These are phyloP conservation scores for Noctua comes DNA, from an alignment of 2,888 invertebrate genomes.

Conservation along the genomic window DNA sequence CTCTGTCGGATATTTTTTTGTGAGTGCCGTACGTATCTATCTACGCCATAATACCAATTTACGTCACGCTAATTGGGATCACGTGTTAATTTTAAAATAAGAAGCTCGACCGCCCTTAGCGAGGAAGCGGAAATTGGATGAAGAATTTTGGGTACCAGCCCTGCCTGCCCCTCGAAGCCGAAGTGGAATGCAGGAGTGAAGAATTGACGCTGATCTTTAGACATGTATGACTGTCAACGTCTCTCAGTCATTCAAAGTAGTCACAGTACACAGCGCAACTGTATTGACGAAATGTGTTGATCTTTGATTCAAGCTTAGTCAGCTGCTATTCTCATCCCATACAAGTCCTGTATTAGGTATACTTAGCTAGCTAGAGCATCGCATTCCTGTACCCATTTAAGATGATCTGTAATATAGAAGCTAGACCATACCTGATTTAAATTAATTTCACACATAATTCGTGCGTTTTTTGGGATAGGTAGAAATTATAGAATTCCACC, in stretches of 20 bases:
- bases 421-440: neutral
- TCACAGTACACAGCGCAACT: neutral
- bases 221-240: neutral
- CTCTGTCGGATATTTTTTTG: neutral
- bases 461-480: neutral
- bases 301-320: slow-evolving; percentile 4
- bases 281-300: slow-evolving; percentile 2
- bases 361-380: slow-evolving; percentile 5
- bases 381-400: slow-evolving; percentile 21
- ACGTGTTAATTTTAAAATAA: too few relatives aligned
- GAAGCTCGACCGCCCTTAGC: neutral
- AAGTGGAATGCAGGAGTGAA: neutral
- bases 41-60: neutral
- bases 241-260: neutral
- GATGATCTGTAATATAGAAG: slow-evolving; percentile 21
- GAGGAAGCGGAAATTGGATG: neutral
- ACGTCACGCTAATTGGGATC: neutral
- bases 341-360: neutral
- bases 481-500: neutral
- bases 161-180: neutral
- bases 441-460: neutral
- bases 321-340: slow-evolving; percentile 12
- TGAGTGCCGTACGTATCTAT: neutral
- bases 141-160: neutral
- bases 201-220: neutral